These are phyloP conservation scores for Silurus lanzhouensis DNA, from an alignment of 2,797 vertebrate species.

Conservation along the genomic window DNA sequence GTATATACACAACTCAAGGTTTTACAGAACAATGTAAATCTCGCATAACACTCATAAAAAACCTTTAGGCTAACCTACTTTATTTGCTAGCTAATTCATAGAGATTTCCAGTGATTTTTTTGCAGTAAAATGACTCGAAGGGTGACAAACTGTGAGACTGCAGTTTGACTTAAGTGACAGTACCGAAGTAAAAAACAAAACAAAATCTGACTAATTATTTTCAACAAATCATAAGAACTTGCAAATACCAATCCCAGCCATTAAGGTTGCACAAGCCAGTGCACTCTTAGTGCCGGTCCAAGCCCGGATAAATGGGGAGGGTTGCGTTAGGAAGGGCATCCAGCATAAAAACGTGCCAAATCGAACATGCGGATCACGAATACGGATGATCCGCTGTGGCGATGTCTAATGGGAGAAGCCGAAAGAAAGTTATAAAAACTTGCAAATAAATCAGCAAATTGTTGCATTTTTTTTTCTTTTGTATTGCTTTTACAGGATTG, in stretches of 20 bases:
- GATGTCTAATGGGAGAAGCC: too few species aligned
- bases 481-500: too few species aligned
- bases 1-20: neutral
- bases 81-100: constrained; percentile 5
- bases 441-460: neutral
- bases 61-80: constrained; percentile 1
- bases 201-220: too few species aligned
- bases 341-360: too few species aligned
- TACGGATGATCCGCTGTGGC: too few species aligned
- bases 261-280: too few species aligned
- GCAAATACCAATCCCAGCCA: neutral
- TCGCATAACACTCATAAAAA: neutral
- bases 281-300: too few species aligned
- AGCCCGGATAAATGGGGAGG: too few species aligned
- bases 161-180: neutral
- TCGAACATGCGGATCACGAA: too few species aligned
- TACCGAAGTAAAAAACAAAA: neutral
- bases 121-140: neutral
- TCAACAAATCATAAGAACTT: neutral
- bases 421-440: neutral
- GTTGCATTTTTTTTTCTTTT: too few species aligned
- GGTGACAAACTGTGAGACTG: neutral
- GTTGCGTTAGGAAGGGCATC: too few species aligned
- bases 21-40: neutral
- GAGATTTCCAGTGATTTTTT: neutral